Evolutionary conservation across 1,140 invertebrate genomes (phyloP).

Genomic region (Bombyx mandarina): DNA sequence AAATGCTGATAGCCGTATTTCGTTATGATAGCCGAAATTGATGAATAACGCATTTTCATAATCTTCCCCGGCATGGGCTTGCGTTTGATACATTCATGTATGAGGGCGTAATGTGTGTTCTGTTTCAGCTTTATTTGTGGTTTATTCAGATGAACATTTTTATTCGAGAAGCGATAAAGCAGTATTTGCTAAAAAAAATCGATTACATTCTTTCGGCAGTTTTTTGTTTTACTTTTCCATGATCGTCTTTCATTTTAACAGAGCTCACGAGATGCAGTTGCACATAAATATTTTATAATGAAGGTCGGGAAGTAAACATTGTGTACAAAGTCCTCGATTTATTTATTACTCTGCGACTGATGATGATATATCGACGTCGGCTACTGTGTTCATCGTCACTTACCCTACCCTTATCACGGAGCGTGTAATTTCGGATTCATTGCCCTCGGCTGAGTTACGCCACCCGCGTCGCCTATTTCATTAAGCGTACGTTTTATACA

Average conservation of each 20-base stretch:
- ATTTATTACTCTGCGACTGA: conserved; percentile 61
- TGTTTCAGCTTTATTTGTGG: too few species aligned
- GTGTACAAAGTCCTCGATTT: conserved; percentile 43
- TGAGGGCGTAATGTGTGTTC: too few species aligned
- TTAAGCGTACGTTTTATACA: conserved; percentile 3
- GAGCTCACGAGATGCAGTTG: too few species aligned
- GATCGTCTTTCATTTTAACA: too few species aligned
- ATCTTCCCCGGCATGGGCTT: background rate
- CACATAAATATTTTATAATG: too few species aligned
- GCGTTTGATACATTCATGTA: too few species aligned
- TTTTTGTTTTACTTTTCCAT: too few species aligned
- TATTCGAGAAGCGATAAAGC: too few species aligned
- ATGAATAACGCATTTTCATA: conserved; percentile 1
- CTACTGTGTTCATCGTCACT: conserved; percentile 61
- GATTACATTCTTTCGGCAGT: too few species aligned
- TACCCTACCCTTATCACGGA: conserved; percentile 61
- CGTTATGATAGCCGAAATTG: conserved; percentile 21
- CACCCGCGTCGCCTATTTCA: conserved; percentile 10
- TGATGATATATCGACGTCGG: conserved; percentile 68
- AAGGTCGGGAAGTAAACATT: conserved; percentile 32
- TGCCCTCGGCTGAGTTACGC: conserved; percentile 40
- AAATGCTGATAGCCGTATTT: conserved; percentile 40
- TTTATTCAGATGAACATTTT: background rate
- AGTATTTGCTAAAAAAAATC: too few species aligned
- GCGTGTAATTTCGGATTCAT: conserved; percentile 62